A percentile compares a stretch with the other conserved stretches of the same genome.
Evolutionary conservation across 1,140 invertebrate genomes (phyloP).

Genomic region (Zaprionus inermis): DNA sequence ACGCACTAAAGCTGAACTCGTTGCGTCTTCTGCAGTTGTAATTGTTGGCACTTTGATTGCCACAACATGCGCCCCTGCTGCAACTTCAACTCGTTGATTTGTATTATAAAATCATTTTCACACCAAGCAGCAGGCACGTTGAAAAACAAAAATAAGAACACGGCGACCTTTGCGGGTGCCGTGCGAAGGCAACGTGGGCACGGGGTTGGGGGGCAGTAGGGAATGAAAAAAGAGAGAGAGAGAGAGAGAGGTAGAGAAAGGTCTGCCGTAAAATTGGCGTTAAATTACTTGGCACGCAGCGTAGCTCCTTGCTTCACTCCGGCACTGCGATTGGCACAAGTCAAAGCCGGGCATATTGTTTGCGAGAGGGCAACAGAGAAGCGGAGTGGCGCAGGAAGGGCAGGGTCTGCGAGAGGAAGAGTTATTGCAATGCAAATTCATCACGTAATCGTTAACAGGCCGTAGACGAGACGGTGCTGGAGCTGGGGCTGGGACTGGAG

Average conservation of each 20-base stretch:
- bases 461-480: constrained; percentile 10
- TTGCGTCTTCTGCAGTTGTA: constrained; percentile 40
- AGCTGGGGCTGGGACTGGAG: background rate
- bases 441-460: constrained; percentile 70
- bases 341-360: constrained; percentile 55
- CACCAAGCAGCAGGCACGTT: constrained; percentile 23
- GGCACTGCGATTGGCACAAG: constrained; percentile 29
- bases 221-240: background rate
- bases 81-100: constrained; percentile 46
- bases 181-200: background rate
- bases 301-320: constrained; percentile 10
- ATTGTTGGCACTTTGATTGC: constrained; percentile 63
- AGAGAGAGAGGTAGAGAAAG: background rate
- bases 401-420: constrained; percentile 10
- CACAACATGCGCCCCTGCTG: constrained; percentile 36
- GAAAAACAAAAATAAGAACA: background rate
- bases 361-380: background rate
- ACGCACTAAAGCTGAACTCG: constrained; percentile 32
- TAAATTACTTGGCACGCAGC: constrained; percentile 66
- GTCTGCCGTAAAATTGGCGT: constrained; percentile 61
- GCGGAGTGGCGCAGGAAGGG: background rate
- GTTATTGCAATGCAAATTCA: constrained; percentile 70
- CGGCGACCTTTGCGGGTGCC: background rate
- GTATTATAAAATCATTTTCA: constrained; percentile 68
- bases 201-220: background rate